Percentiles rank a stretch among this genome's conserved stretches.
These are phyloP conservation scores for Loriculus beryllinus DNA, from an alignment of 2,797 vertebrate species.

Conservation along the genomic window DNA sequence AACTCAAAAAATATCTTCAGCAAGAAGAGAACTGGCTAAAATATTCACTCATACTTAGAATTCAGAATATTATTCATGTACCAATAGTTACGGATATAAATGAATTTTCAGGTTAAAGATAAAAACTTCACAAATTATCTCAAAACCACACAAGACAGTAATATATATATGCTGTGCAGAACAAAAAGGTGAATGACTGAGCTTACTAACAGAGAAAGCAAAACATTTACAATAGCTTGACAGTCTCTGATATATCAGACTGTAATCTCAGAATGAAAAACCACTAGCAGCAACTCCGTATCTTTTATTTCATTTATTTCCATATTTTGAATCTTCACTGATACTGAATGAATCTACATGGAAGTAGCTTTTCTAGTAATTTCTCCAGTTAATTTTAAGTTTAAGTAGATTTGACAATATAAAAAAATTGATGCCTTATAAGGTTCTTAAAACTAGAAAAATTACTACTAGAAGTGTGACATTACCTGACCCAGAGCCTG, in stretches of 20 bases:
- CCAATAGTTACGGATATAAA: neutral
- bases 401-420: neutral
- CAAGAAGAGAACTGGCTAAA: neutral
- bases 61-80: neutral
- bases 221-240: neutral
- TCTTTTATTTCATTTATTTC: neutral
- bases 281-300: neutral
- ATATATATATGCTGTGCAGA: neutral
- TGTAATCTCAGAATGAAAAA: neutral
- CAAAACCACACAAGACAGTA: neutral
- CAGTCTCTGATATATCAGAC: neutral
- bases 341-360: neutral
- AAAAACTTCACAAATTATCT: neutral
- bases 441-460: neutral
- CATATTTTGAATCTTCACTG: neutral
- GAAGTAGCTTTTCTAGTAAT: neutral
- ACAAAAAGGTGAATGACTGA: neutral
- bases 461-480: neutral
- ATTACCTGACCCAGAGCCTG: conserved; percentile 94
- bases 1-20: neutral
- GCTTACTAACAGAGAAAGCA: neutral
- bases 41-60: neutral
- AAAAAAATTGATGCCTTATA: neutral
- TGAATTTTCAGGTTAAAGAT: neutral
- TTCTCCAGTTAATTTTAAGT: neutral